A percentile compares a stretch with the other conserved stretches of the same genome.
phyloP scores from a whole-genome alignment of 2,113 vertebrate species.

The Gambusia affinis region DNA sequence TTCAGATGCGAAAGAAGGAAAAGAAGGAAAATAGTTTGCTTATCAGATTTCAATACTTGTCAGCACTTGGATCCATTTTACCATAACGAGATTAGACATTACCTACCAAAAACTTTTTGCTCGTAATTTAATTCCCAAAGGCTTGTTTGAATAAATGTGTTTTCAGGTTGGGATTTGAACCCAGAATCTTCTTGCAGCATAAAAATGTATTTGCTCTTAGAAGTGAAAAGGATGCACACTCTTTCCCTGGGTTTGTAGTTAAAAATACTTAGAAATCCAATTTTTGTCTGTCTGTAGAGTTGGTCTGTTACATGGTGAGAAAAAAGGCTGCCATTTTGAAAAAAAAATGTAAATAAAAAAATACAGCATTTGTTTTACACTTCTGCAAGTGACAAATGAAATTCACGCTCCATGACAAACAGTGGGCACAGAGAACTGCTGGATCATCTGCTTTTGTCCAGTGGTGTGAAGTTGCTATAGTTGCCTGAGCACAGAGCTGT shows the following conservation, averaged over 20 bases:
- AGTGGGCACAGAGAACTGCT: conserved; percentile 40
- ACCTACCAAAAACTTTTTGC: no score
- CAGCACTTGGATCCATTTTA: no score
- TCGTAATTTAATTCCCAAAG: no score
- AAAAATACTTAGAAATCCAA: background rate
- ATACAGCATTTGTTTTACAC: conserved; percentile 28
- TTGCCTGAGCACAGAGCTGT: conserved; percentile 41
- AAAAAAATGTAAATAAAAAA: no score
- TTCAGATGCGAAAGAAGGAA: conserved; percentile 11
- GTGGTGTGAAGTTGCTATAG: conserved; percentile 41
- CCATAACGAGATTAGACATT: no score
- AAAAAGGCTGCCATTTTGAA: conserved; percentile 1
- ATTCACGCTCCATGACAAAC: conserved; percentile 59
- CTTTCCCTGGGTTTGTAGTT: background rate
- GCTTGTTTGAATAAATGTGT: no score
- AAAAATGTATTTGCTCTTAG: background rate
- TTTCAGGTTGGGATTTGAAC: no score
- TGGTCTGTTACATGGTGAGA: background rate
- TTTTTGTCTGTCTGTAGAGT: background rate
- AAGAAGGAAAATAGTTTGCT: conserved; percentile 14
- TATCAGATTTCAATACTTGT: no score
- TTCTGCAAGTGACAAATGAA: conserved; percentile 48
- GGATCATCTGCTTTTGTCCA: conserved; percentile 53
- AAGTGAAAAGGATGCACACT: background rate
- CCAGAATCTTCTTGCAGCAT: background rate